These are phyloP conservation scores for Hesperophylax magnus DNA, from an alignment of 1,140 invertebrate species.

Conservation along the genomic window DNA sequence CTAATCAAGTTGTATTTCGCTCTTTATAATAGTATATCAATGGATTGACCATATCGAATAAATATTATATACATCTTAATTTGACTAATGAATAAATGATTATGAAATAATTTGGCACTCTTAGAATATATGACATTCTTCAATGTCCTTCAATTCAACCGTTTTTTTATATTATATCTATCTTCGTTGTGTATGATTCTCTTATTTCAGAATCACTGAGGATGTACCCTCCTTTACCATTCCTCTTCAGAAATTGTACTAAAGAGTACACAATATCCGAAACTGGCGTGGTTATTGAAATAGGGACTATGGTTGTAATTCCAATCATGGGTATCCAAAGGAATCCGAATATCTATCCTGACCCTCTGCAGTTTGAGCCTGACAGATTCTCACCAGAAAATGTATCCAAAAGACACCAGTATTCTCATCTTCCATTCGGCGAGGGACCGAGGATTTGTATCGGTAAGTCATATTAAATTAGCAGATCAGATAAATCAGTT, in stretches of 20 bases:
- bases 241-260: conserved; percentile 64
- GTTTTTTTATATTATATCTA: too few relatives aligned
- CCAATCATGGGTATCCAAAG: conserved; percentile 75
- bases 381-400: conserved; percentile 72
- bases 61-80: too few relatives aligned
- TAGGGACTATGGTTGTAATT: conserved; percentile 71
- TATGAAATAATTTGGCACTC: too few relatives aligned
- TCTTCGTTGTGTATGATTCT: too few relatives aligned
- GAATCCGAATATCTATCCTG: conserved; percentile 71
- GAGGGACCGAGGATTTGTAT: conserved; percentile 80
- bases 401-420: conserved; percentile 65
- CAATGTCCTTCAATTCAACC: too few relatives aligned
- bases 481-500: too few relatives aligned
- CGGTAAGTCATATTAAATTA: conserved; percentile 62
- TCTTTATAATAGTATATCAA: too few relatives aligned
- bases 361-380: conserved; percentile 75
- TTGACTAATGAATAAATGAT: too few relatives aligned
- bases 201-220: conserved; percentile 60
- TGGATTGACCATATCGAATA: too few relatives aligned
- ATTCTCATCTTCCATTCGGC: conserved; percentile 78
- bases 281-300: conserved; percentile 64
- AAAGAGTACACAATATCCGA: conserved; percentile 70
- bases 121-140: too few relatives aligned
- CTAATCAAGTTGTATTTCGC: too few relatives aligned
- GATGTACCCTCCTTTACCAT: conserved; percentile 67